Conservation (phyloP, 2,797 vertebrate genomes). For the Pteronotus mesoamericanus region DNA sequence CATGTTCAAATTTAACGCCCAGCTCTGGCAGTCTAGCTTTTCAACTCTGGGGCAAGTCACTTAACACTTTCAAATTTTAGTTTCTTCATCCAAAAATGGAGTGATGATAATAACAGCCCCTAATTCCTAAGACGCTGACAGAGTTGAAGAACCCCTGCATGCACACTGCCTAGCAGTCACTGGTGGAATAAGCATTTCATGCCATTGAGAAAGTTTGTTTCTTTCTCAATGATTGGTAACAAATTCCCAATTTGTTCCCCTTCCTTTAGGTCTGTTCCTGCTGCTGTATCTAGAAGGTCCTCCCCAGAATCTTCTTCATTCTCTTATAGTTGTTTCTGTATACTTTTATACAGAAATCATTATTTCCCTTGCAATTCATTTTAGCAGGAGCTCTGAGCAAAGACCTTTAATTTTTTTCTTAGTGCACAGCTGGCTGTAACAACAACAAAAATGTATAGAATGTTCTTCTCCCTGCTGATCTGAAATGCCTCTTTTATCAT, state of each 20-base stretch:
- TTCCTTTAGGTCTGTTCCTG: not conserved
- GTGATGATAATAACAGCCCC: not conserved
- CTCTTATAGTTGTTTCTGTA: not conserved
- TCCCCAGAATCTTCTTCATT: not conserved
- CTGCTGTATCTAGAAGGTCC: not conserved
- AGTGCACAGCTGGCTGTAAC: not conserved
- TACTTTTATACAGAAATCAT: not conserved
- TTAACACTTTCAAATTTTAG: not conserved
- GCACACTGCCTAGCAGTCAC: no score
- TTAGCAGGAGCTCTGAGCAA: not conserved
- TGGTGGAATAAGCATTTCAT: not conserved
- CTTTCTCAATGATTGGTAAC: not conserved
- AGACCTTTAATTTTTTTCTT: constrained; percentile 1
- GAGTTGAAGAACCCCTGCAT: not conserved
- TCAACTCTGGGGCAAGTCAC: not conserved
- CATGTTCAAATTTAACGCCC: not conserved
- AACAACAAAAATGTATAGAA: not conserved
- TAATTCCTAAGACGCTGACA: not conserved
- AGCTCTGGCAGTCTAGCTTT: not conserved
- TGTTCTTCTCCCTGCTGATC: not conserved
- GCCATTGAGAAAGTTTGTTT: not conserved
- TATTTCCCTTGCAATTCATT: not conserved
- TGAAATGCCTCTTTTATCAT: not conserved
- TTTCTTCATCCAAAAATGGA: not conserved
- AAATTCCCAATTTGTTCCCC: not conserved